A percentile compares a stretch with the other conserved stretches of the same genome.
These are phyloP conservation scores for Ferrisia virgata DNA, from an alignment of 2,888 invertebrate species.

Conservation along the genomic window DNA sequence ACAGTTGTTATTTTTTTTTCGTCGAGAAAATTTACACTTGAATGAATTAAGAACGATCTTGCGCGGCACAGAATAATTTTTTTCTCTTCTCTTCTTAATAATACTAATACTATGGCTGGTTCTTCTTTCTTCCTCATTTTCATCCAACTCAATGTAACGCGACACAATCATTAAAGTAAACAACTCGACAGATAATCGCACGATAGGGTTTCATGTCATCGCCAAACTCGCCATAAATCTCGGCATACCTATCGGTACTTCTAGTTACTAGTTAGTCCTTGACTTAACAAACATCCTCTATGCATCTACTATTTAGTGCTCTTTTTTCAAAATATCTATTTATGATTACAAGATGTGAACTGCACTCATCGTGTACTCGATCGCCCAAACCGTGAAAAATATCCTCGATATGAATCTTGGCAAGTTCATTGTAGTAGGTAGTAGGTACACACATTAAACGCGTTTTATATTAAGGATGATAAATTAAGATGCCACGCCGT, in stretches of 20 bases:
- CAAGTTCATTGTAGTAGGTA: background rate
- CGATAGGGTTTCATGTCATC: background rate
- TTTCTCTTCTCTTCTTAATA: background rate
- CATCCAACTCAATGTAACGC: too few relatives aligned
- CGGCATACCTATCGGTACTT: background rate
- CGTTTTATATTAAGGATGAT: background rate
- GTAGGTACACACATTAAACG: background rate
- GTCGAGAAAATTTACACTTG: background rate
- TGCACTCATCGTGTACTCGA: too few relatives aligned
- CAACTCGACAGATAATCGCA: slow-evolving; percentile 10
- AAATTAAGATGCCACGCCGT: too few relatives aligned
- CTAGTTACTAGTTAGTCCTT: too few relatives aligned
- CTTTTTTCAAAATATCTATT: too few relatives aligned
- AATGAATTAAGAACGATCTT: slow-evolving; percentile 14
- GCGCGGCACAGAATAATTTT: background rate
- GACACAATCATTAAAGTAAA: slow-evolving; percentile 4
- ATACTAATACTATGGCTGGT: background rate
- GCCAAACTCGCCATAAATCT: background rate
- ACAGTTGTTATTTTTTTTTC: background rate
- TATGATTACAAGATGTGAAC: too few relatives aligned
- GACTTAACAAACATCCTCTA: background rate
- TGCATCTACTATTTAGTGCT: too few relatives aligned
- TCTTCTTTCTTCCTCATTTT: background rate
- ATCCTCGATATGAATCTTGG: too few relatives aligned
- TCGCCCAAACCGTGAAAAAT: background rate